These are phyloP conservation scores for Brachypalpus laphriformis DNA, from an alignment of 2,888 invertebrate genomes.

Conservation along the genomic window DNA sequence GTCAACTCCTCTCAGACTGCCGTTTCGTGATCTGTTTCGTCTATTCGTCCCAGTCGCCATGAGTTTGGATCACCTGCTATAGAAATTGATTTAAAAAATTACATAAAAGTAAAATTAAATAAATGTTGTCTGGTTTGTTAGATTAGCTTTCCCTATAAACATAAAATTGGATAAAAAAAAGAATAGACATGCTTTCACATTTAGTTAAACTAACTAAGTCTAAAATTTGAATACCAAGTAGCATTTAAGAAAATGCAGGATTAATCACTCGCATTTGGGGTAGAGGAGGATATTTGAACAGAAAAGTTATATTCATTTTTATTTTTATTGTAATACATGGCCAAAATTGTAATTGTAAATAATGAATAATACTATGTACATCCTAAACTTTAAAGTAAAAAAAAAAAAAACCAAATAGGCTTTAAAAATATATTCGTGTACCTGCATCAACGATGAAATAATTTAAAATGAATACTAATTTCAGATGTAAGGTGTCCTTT, in stretches of 20 bases:
- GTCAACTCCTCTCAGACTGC: slow-evolving; percentile 85
- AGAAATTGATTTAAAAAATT: slow-evolving; percentile 38
- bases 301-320: slow-evolving; percentile 13
- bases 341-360: background rate
- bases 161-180: background rate
- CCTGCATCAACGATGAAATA: background rate
- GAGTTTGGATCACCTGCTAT: slow-evolving; percentile 90
- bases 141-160: slow-evolving; percentile 3
- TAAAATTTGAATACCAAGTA: slow-evolving; percentile 55
- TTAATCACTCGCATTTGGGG: slow-evolving; percentile 49
- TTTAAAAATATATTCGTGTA: slow-evolving; percentile 6
- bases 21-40: slow-evolving; percentile 92
- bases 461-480: background rate
- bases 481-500: background rate
- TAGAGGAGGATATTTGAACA: background rate
- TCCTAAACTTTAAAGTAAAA: background rate
- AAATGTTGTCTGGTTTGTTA: no score
- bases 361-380: slow-evolving; percentile 28
- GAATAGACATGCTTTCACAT: slow-evolving; percentile 67
- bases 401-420: slow-evolving; percentile 13
- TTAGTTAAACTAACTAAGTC: slow-evolving; percentile 54
- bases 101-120: background rate
- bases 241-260: slow-evolving; percentile 59
- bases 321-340: slow-evolving; percentile 7
- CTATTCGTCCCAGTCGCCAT: slow-evolving; percentile 91